A percentile compares a stretch with the other conserved stretches of the same genome.
Evolutionary conservation across 2,113 vertebrate species (phyloP).

Genomic region (Bujurquina vittata): DNA sequence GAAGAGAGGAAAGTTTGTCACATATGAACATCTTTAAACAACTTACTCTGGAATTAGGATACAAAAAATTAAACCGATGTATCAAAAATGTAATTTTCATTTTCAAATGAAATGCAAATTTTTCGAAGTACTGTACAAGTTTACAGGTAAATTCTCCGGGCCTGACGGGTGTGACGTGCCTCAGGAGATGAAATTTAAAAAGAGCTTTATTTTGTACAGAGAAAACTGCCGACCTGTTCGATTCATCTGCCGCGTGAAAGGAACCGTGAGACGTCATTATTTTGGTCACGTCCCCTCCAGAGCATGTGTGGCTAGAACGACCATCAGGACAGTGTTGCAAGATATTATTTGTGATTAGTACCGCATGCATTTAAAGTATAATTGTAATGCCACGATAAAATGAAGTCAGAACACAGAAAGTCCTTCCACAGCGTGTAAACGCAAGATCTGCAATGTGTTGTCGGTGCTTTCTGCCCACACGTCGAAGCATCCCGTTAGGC

Average conservation of each 20-base stretch:
- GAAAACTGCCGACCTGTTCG: conserved; percentile 21
- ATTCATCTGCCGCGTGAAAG: conserved; percentile 40
- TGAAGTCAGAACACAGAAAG: conserved; percentile 33
- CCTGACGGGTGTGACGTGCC: conserved; percentile 76
- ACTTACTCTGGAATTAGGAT: conserved; percentile 70
- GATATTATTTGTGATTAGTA: conserved; percentile 43
- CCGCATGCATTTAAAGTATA: conserved; percentile 55
- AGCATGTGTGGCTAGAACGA: conserved; percentile 43
- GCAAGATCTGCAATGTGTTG: conserved; percentile 4
- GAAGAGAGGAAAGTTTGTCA: conserved; percentile 68
- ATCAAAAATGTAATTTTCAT: conserved; percentile 80
- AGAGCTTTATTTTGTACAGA: conserved; percentile 65
- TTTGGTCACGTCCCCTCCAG: conserved; percentile 38
- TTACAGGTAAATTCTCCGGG: conserved; percentile 90
- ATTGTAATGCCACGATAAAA: conserved; percentile 36
- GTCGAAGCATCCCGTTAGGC: background rate
- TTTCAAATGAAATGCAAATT: conserved; percentile 79
- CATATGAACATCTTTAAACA: conserved; percentile 76
- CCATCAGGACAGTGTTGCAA: conserved; percentile 35
- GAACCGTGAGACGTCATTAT: background rate
- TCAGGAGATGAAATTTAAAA: conserved; percentile 49
- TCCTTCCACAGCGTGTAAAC: background rate
- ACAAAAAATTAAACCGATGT: conserved; percentile 73
- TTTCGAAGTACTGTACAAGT: conserved; percentile 90
- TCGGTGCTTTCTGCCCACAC: background rate